Evolutionary conservation across 2,797 vertebrate genomes (phyloP).

Genomic region (Bradypus variegatus): DNA sequence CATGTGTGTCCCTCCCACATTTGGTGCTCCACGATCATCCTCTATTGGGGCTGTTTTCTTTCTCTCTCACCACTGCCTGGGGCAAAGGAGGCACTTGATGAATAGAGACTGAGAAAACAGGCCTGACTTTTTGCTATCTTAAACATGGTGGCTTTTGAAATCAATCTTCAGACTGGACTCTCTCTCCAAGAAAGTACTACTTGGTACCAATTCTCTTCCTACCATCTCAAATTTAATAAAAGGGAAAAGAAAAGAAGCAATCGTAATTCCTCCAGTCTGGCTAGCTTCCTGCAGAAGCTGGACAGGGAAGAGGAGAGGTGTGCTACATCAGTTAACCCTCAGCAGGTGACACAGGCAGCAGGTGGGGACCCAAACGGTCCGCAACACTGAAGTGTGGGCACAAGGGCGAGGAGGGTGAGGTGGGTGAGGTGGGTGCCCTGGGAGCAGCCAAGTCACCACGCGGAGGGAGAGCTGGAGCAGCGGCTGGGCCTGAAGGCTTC

Average conservation of each 20-base stretch:
- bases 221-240: background rate
- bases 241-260: background rate
- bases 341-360: background rate
- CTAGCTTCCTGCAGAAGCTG: background rate
- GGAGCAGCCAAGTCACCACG: background rate
- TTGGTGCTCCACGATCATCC: fast-evolving
- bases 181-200: background rate
- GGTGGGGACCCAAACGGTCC: background rate
- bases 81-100: fast-evolving
- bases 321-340: no score
- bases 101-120: fast-evolving
- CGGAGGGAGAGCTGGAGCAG: background rate
- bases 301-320: background rate
- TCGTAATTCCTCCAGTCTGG: background rate
- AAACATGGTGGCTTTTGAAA: background rate
- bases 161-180: background rate
- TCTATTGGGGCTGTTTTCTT: no score
- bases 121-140: no score
- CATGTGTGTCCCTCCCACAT: background rate
- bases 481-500: background rate
- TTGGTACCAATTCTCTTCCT: background rate
- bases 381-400: background rate
- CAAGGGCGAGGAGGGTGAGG: background rate
- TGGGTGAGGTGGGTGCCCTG: no score
- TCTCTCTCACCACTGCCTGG: background rate